Percentiles rank a stretch among this genome's conserved stretches.
Conservation (phyloP, 2,797 vertebrate genomes). For the Tauraco hartlaubi region DNA sequence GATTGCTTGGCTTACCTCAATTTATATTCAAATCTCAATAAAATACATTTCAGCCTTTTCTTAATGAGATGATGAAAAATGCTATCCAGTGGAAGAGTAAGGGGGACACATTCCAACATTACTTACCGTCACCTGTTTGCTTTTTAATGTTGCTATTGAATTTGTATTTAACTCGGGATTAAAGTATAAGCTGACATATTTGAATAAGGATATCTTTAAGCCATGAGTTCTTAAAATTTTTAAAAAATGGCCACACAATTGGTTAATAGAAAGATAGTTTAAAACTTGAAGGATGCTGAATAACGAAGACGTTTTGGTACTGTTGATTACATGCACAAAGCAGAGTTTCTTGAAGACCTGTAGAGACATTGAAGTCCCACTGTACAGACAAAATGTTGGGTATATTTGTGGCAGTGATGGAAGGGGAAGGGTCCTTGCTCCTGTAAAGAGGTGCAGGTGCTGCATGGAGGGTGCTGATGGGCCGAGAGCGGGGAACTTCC, state of each 20-base stretch:
- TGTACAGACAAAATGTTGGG: no score
- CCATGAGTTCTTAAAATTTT: background rate
- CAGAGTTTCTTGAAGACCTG: background rate
- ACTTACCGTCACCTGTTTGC: conserved; percentile 55
- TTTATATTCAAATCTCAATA: conserved; percentile 53
- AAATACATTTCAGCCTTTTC: conserved; percentile 43
- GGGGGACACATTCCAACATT: background rate
- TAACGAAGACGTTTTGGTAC: rapidly evolving
- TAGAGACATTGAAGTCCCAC: background rate
- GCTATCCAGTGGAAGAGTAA: background rate
- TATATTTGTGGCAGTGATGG: background rate
- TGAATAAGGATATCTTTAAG: conserved; percentile 56
- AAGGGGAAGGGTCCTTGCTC: background rate
- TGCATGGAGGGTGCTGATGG: rapidly evolving
- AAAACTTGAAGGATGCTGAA: background rate
- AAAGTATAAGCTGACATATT: conserved; percentile 47
- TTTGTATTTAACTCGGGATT: conserved; percentile 58
- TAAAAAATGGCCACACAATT: background rate
- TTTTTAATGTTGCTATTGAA: conserved; percentile 58
- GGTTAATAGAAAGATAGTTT: conserved; percentile 12
- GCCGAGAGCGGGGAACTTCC: background rate
- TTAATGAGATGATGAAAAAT: conserved; percentile 39
- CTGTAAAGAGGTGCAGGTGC: background rate
- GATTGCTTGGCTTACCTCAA: conserved; percentile 50
- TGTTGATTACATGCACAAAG: background rate